Percentiles rank a stretch among this genome's conserved stretches.
These are phyloP conservation scores for Strigamia maritima DNA, from an alignment of 2,888 invertebrate species.

Conservation along the genomic window DNA sequence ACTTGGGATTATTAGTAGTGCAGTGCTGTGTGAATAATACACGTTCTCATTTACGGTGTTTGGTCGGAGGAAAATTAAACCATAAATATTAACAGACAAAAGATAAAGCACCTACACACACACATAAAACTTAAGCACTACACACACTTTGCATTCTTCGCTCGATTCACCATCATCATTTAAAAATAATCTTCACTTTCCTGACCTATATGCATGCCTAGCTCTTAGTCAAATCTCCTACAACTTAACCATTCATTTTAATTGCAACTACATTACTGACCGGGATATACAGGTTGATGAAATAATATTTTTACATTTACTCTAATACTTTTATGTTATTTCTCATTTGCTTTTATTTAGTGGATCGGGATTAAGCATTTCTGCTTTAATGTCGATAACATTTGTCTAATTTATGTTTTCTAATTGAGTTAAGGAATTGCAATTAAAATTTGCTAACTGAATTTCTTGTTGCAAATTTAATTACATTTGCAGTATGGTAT, in stretches of 20 bases:
- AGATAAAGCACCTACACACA: not conserved
- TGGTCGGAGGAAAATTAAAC: conserved; percentile 30
- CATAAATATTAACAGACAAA: conserved; percentile 33
- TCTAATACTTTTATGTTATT: too few relatives aligned
- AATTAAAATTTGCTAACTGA: too few relatives aligned
- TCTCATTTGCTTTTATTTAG: too few relatives aligned
- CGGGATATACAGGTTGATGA: too few relatives aligned
- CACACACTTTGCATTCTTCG: not conserved
- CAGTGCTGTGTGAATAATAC: conserved; percentile 23
- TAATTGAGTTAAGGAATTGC: too few relatives aligned
- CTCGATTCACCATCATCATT: conserved; percentile 4
- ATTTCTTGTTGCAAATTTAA: too few relatives aligned
- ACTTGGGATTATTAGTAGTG: not conserved
- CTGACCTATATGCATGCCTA: not conserved
- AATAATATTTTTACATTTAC: too few relatives aligned
- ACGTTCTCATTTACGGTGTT: conserved; percentile 28
- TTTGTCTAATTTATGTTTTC: too few relatives aligned
- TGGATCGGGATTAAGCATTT: too few relatives aligned
- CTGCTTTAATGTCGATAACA: too few relatives aligned
- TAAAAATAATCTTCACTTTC: not conserved
- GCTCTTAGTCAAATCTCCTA: not conserved
- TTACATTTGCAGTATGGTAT: too few relatives aligned
- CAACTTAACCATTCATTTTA: not conserved
- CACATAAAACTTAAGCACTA: conserved; percentile 4
- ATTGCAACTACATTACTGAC: not conserved